These are phyloP conservation scores for Eupithecia inturbata DNA, from an alignment of 2,888 invertebrate species.

Conservation along the genomic window DNA sequence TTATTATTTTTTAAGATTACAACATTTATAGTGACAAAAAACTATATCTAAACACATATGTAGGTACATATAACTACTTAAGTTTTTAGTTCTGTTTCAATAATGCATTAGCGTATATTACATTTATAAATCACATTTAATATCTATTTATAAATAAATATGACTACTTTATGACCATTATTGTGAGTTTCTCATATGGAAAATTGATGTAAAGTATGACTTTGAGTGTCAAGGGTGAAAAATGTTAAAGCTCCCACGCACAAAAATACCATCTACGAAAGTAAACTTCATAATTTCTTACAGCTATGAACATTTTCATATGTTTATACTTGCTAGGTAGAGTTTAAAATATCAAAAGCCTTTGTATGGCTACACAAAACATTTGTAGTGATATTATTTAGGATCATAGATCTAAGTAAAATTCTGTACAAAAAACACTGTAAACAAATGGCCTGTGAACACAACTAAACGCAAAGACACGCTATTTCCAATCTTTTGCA, in stretches of 20 bases:
- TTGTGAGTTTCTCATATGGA: too few relatives aligned
- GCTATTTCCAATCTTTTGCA: too few relatives aligned
- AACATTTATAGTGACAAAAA: neutral
- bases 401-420: too few relatives aligned
- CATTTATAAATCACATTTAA: too few relatives aligned
- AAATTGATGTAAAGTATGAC: neutral
- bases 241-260: neutral
- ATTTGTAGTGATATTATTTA: neutral
- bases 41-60: neutral
- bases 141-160: too few relatives aligned
- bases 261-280: neutral
- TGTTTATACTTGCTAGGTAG: neutral
- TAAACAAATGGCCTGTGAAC: too few relatives aligned
- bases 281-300: neutral
- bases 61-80: neutral
- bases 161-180: too few relatives aligned
- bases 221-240: neutral
- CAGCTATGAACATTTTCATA: neutral
- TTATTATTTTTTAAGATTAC: neutral
- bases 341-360: neutral
- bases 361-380: neutral
- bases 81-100: too few relatives aligned
- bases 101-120: too few relatives aligned
- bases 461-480: too few relatives aligned
- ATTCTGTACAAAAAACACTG: too few relatives aligned